A percentile compares a stretch with the other conserved stretches of the same genome.
These are phyloP conservation scores for Euura saliciscinereae DNA, from an alignment of 1,140 invertebrate genomes.

Conservation along the genomic window DNA sequence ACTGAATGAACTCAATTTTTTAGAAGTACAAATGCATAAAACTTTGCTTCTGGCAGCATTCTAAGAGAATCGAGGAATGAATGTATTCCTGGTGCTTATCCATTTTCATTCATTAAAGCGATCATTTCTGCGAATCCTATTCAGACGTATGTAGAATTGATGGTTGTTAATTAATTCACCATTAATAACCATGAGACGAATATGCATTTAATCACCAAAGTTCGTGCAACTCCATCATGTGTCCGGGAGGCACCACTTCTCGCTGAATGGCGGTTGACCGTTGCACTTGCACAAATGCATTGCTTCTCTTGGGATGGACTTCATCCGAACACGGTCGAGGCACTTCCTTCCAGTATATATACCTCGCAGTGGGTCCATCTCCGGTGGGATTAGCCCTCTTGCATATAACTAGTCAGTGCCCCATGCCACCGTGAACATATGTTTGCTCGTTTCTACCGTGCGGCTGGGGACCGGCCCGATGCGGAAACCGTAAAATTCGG, in stretches of 20 bases:
- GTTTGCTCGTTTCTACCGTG: background rate
- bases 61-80: too few relatives aligned
- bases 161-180: background rate
- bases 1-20: too few relatives aligned
- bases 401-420: background rate
- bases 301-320: background rate
- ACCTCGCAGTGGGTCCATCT: background rate
- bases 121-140: background rate
- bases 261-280: background rate
- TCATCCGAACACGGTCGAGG: background rate
- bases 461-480: background rate
- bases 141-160: background rate
- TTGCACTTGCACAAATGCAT: background rate
- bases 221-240: background rate
- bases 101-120: background rate
- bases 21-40: too few relatives aligned
- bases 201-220: constrained; percentile 3
- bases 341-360: background rate
- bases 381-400: too few relatives aligned
- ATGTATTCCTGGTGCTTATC: too few relatives aligned
- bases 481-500: background rate
- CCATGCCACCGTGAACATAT: background rate
- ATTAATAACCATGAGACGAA: constrained; percentile 1
- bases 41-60: too few relatives aligned
- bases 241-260: too few relatives aligned